phyloP scores from a whole-genome alignment of 2,888 invertebrate genomes.

The Himalopsyche japonica region DNA sequence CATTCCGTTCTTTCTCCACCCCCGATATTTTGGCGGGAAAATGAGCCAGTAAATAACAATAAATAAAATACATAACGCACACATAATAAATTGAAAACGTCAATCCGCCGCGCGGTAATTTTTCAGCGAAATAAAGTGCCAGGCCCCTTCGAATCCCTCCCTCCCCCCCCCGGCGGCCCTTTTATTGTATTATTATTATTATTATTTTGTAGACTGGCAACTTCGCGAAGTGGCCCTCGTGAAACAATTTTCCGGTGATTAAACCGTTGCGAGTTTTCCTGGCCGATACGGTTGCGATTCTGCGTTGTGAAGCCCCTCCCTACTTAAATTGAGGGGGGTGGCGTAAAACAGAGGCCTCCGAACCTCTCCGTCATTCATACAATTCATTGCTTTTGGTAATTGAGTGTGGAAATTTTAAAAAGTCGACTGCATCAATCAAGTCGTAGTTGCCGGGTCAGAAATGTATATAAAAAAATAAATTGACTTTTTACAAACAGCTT shows the following conservation, averaged over 20 bases:
- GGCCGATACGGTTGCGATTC: background rate
- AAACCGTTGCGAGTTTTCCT: conserved; percentile 12
- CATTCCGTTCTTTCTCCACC: background rate
- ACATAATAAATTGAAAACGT: conserved; percentile 34
- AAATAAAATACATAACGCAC: conserved; percentile 27
- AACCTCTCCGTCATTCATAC: background rate
- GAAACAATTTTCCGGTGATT: conserved; percentile 33
- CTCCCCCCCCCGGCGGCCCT: background rate
- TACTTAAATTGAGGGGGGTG: background rate
- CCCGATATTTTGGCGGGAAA: background rate
- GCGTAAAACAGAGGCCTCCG: background rate
- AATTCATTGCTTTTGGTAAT: background rate
- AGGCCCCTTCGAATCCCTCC: background rate
- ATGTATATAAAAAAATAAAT: background rate
- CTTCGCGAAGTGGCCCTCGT: background rate
- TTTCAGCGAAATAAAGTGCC: conserved; percentile 26
- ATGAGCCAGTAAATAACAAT: conserved; percentile 11
- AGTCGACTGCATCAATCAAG: background rate
- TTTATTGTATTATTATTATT: conserved; percentile 9
- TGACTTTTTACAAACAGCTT: background rate
- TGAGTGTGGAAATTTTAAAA: background rate
- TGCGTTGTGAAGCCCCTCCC: background rate
- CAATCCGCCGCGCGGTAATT: conserved; percentile 31
- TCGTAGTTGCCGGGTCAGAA: background rate
- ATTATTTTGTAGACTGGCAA: background rate